A percentile compares a stretch with the other conserved stretches of the same genome.
These are phyloP conservation scores for Diuraphis noxia DNA, from an alignment of 1,140 invertebrate species.

Conservation along the genomic window DNA sequence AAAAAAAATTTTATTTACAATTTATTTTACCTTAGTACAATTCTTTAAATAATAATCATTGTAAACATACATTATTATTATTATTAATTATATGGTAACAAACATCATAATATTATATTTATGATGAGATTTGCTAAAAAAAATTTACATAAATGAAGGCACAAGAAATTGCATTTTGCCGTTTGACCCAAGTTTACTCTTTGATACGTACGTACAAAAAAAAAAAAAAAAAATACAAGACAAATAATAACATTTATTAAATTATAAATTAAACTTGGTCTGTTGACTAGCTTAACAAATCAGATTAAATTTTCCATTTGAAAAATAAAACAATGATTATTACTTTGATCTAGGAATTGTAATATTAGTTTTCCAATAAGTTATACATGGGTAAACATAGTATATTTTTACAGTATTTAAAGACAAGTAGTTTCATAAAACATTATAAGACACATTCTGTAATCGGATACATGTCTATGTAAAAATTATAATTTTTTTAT, in stretches of 20 bases:
- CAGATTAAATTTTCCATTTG: constrained; percentile 20
- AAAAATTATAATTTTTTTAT: constrained; percentile 30
- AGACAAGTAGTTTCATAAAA: constrained; percentile 35
- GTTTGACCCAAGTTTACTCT: constrained; percentile 27
- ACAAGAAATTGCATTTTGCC: constrained; percentile 36
- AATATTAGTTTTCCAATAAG: constrained; percentile 28
- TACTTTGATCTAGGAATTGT: constrained; percentile 49
- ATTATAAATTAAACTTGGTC: constrained; percentile 51
- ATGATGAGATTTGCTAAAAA: constrained; percentile 42
- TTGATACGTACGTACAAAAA: not conserved
- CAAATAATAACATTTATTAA: constrained; percentile 43
- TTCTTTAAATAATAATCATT: constrained; percentile 34
- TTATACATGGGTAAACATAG: constrained; percentile 29
- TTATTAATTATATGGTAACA: constrained; percentile 42
- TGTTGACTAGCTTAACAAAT: constrained; percentile 47
- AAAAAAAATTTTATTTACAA: constrained; percentile 9
- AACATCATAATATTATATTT: constrained; percentile 15
- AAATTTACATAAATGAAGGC: constrained; percentile 35
- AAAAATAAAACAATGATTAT: constrained; percentile 41
- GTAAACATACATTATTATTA: constrained; percentile 25
- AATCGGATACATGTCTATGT: constrained; percentile 48
- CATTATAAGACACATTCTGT: constrained; percentile 43
- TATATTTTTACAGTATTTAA: constrained; percentile 33
- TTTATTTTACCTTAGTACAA: constrained; percentile 3
- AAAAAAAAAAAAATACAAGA: constrained; percentile 41